phyloP scores from a whole-genome alignment of 1,140 invertebrate species.

The Aphelinus atriplicis region DNA sequence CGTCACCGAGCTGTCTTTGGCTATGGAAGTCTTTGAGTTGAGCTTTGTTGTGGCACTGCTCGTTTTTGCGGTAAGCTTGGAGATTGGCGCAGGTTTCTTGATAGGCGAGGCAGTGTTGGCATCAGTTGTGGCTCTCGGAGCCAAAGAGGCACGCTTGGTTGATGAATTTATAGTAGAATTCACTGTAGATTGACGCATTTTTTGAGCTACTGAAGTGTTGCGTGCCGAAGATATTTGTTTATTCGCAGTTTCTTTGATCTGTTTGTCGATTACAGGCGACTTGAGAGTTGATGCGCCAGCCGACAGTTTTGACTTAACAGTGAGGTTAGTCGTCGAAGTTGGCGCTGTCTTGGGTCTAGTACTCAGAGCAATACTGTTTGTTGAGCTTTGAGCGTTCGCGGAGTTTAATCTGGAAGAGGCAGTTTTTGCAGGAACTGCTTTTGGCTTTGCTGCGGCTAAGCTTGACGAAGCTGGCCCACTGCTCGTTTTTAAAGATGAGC shows the following conservation, averaged over 20 bases:
- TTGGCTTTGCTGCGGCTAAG: slow-evolving; percentile 14
- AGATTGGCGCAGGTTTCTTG: slow-evolving; percentile 15
- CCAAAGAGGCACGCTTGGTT: slow-evolving; percentile 58
- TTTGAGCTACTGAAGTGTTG: slow-evolving; percentile 45
- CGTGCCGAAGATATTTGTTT: slow-evolving; percentile 68
- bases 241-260: slow-evolving; percentile 70
- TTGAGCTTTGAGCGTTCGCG: slow-evolving; percentile 10
- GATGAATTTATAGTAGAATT: slow-evolving; percentile 50
- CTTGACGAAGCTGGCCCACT: slow-evolving; percentile 41
- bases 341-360: slow-evolving; percentile 56
- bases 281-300: slow-evolving; percentile 43
- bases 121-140: neutral
- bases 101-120: neutral
- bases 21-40: neutral
- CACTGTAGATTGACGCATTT: slow-evolving; percentile 43
- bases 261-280: slow-evolving; percentile 66
- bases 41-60: neutral
- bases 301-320: slow-evolving; percentile 38
- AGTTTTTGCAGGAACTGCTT: slow-evolving; percentile 17
- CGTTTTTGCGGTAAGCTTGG: slow-evolving; percentile 3
- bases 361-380: slow-evolving; percentile 28
- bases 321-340: slow-evolving; percentile 38
- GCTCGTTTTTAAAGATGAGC: slow-evolving; percentile 24
- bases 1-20: slow-evolving; percentile 25
- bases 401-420: slow-evolving; percentile 20